Base-by-base conservation (phyloP, 2,888 invertebrate species). In the Metopia argyrocephala region DNA sequence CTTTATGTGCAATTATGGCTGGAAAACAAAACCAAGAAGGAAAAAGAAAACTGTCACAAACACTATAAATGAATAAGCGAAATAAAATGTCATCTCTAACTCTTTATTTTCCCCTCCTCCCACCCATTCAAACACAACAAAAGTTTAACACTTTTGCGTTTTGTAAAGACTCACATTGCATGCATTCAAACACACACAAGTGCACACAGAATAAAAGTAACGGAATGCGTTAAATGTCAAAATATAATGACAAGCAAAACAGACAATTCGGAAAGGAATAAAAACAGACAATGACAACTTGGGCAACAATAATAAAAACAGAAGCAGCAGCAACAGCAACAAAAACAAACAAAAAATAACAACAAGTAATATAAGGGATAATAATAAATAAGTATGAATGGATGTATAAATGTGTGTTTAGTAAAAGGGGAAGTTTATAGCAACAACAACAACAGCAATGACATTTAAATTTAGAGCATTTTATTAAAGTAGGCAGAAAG, bases 231-330 rank as follows among this genome's bases (percentile, higher is more conserved):
- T 78, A 78, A 74, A 81, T 82, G 82, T 78, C 82, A 82, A 82
- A 82, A 82, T 76, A 82, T 82, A 76, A 78, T 78, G 78, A 82
- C 82, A 82, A 82, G 75, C 76, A 82, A 82, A 82, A 79, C 82
- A 82, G 82, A 78, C 78, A 82, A 78, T 78, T 78, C 48, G 38
- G 71, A 73, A 78, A 78, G 78, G 56, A 61, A 71, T 73, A 62
- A 71, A 61, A 78, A 73, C 71, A 78, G 52, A 62, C 75, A 68
- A 74, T 25, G 59, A 38, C 38, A 38, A 38, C 38, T 38, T 38
- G 38, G 38, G 15, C 52, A 38, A 38, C 3, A 46, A 52, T 6
- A 50, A 68, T 6, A 54, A 18, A 18, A 18, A 45, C 52, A 38
- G 0, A n/a, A 25, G 21, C 48, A 54, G 27, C 45, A 69, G 25